Evolutionary conservation across 2,888 invertebrate species (phyloP), one percentile per base, ranked within the genome.

Genomic region (Ecliptopera silaceata): DNA sequence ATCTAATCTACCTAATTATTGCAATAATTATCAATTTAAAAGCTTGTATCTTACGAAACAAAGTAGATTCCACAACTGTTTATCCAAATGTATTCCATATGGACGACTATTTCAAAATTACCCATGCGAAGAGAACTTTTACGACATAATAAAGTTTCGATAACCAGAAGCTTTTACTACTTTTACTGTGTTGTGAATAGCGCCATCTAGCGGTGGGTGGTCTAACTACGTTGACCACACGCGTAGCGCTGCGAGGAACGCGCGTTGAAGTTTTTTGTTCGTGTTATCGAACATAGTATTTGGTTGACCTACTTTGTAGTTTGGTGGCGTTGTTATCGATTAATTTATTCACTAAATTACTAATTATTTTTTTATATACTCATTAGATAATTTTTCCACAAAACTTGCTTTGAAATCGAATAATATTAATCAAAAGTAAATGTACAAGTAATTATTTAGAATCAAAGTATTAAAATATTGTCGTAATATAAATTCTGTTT

Each of bases 121-220:
- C 48, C 46, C 12, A 42, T 34, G 18, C 32, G 18, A 22, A 53
- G 45, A 56, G 46, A 13, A 53, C 12, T 49, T 63, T 60, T 49
- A 61, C 39, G 56, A 59, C 39, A 42, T 52, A 20, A 54, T 56
- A 51, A 29, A 38, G 42, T 34, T 42, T 22, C 32, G 5, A 42
- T 49, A 13, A 52, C 60, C 56, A 17, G 56, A 51, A 49, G 50
- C 31, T 39, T 43, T 53, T 45, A 46, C 45, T n/a, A 48, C 31
- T 39, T 43, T 53, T 45, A 46, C 45, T n/a, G 29, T 48, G 29
- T 54, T 61, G 29, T 49, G 64, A 63, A 63, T 64, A 85, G 59
- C 79, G 85, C 87, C 87, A 88, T 75, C 89, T 89, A 75, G 61
- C 62, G 69, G 72, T 79, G 79, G 69, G 72, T 73, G 79, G 46